Conservation (phyloP, 1,140 invertebrate genomes). For the Brachionus sp. region DNA sequence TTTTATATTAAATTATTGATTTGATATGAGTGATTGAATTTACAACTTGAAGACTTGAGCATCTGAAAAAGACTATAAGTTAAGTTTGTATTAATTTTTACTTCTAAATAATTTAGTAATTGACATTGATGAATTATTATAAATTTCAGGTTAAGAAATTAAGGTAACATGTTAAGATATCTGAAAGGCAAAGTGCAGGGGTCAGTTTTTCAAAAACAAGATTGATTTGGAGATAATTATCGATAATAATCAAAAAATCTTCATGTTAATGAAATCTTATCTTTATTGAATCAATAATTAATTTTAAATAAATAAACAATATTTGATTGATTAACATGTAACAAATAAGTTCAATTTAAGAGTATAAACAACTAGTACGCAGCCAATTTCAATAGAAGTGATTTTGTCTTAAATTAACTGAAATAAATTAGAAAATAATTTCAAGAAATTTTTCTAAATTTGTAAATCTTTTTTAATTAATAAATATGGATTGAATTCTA, state of each 20-base stretch:
- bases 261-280: conserved; percentile 27
- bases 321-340: conserved; percentile 39
- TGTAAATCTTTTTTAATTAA: not conserved
- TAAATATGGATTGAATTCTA: not conserved
- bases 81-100: not conserved
- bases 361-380: not conserved
- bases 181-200: not conserved
- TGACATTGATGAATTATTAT: not conserved
- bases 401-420: not conserved
- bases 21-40: not conserved
- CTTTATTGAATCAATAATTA: conserved; percentile 9
- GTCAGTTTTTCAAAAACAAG: not conserved
- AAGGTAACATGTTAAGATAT: not conserved
- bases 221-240: not conserved
- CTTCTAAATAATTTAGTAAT: not conserved
- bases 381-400: not conserved
- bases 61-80: not conserved
- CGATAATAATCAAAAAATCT: conserved; percentile 26
- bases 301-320: conserved; percentile 33
- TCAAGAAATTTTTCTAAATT: not conserved
- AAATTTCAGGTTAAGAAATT: not conserved
- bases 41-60: not conserved
- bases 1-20: not conserved
- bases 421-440: conserved; percentile 27
- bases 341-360: not conserved